phyloP scores from a whole-genome alignment of 1,140 invertebrate species.

The Mercenaria mercenaria region DNA sequence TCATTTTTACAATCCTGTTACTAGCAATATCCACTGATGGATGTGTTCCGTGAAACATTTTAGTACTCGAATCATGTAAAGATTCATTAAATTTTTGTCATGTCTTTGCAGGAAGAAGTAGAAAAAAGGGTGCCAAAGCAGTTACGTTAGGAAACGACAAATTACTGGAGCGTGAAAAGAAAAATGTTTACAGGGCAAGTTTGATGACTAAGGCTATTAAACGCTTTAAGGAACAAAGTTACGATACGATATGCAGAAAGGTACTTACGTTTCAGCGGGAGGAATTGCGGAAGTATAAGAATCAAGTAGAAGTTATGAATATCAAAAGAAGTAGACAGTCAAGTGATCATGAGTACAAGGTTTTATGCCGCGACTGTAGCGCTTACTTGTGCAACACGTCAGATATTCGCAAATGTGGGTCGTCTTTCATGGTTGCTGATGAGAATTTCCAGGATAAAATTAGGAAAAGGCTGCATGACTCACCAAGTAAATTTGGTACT shows the following conservation, averaged over 20 bases:
- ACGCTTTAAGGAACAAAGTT: neutral
- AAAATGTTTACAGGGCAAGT: neutral
- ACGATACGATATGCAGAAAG: neutral
- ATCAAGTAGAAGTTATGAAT: neutral
- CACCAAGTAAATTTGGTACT: neutral
- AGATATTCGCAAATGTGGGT: neutral
- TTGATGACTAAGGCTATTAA: constrained; percentile 21
- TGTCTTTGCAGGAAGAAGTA: neutral
- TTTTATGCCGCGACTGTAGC: neutral
- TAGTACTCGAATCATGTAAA: too few relatives aligned
- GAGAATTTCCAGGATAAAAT: neutral
- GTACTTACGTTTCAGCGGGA: neutral
- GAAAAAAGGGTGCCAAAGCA: neutral
- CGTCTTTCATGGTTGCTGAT: neutral
- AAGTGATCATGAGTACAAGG: neutral
- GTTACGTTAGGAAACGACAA: neutral
- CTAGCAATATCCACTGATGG: neutral
- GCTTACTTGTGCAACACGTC: neutral
- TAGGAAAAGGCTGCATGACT: neutral
- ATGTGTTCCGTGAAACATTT: too few relatives aligned
- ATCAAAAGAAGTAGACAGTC: neutral
- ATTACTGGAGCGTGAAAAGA: neutral
- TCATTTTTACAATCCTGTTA: too few relatives aligned
- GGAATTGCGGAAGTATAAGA: neutral
- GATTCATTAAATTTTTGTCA: too few relatives aligned